Evolutionary conservation across 2,888 invertebrate genomes (phyloP).

Genomic region (Saturnia pavonia): DNA sequence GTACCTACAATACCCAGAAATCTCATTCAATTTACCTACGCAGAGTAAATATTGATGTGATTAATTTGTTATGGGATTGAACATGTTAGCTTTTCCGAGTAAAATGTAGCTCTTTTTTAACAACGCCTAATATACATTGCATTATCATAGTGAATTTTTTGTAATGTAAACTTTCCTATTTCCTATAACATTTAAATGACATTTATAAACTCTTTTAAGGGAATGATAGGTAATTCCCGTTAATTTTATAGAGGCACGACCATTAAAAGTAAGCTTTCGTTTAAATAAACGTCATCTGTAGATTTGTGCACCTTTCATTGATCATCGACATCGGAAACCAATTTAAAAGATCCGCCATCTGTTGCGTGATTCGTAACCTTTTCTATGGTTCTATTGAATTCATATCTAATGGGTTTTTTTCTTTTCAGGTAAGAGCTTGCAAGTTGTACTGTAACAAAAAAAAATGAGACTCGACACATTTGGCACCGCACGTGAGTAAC

Average conservation of each 20-base stretch:
- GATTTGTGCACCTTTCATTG: constrained; percentile 65
- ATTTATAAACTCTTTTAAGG: background rate
- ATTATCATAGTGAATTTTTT: background rate
- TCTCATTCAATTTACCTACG: background rate
- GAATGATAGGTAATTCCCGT: background rate
- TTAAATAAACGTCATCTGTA: constrained; percentile 9
- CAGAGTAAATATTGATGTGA: background rate
- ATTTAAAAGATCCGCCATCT: constrained; percentile 64
- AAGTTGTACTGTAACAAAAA: constrained; percentile 44
- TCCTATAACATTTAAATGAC: background rate
- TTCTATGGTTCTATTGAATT: constrained; percentile 57
- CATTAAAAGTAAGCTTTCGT: background rate
- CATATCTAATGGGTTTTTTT: constrained; percentile 62
- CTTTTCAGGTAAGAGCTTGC: constrained; percentile 64
- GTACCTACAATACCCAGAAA: too few relatives aligned
- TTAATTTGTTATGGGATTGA: background rate
- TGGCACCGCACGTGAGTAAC: constrained; percentile 48
- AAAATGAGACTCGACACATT: constrained; percentile 31
- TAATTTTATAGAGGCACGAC: background rate
- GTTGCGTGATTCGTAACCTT: constrained; percentile 61
- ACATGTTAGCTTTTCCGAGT: background rate
- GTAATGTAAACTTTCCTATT: background rate
- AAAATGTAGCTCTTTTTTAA: background rate
- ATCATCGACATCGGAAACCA: constrained; percentile 46
- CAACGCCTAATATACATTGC: background rate